Conservation (phyloP, 2,888 invertebrate genomes). For the Nemotelus pantherinus region DNA sequence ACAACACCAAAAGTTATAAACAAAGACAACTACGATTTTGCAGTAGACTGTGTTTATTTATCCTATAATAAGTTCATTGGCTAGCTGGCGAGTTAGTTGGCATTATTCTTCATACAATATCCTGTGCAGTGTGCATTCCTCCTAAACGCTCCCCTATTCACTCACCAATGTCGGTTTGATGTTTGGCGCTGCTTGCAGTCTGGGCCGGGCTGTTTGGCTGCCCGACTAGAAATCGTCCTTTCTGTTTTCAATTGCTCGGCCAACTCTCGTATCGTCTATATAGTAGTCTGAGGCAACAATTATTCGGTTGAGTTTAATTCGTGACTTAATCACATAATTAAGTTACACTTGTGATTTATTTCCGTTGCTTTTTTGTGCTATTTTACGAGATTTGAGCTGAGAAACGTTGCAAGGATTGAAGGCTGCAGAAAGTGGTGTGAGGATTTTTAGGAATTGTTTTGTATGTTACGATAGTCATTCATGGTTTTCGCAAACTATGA, state of each 20-base stretch:
- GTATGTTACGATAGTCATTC: no score
- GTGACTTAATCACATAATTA: constrained; percentile 41
- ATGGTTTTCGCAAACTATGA: no score
- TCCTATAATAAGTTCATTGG: neutral
- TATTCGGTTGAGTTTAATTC: constrained; percentile 31
- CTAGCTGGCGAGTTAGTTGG: neutral
- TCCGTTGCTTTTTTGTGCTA: neutral
- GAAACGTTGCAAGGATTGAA: no score
- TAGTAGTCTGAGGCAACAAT: neutral
- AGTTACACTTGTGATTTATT: constrained; percentile 37
- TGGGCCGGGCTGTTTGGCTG: no score
- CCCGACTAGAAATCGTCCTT: neutral
- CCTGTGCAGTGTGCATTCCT: neutral
- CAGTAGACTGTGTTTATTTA: neutral
- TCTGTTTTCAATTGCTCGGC: constrained; percentile 2
- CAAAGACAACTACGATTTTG: neutral
- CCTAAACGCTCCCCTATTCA: neutral
- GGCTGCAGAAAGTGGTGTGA: no score
- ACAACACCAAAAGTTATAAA: neutral
- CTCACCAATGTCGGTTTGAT: neutral
- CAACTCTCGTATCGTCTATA: neutral
- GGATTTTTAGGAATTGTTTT: no score
- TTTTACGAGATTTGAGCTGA: no score
- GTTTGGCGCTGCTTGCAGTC: neutral
- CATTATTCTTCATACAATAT: neutral